Conservation (phyloP, 2,113 vertebrate species). For the Dendropsophus ebraccatus region DNA sequence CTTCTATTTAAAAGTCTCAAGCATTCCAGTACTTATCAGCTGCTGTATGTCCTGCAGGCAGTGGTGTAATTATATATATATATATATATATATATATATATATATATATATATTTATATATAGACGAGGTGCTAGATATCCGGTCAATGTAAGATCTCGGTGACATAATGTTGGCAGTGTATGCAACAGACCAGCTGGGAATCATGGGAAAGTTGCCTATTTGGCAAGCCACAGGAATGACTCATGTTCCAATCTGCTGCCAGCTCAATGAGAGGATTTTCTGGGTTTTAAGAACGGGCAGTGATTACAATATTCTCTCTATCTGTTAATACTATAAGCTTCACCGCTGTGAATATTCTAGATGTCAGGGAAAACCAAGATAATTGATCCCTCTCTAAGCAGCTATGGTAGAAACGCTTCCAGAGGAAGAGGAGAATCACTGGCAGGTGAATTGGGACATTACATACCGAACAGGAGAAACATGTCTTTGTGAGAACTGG, state of each 20-base stretch:
- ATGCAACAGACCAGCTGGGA: conserved; percentile 11
- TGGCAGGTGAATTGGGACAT: conserved; percentile 6
- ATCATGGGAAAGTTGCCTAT: conserved; percentile 29
- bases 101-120: too few species aligned
- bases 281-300: conserved; percentile 31
- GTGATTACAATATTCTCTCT: conserved; percentile 19
- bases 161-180: conserved; percentile 24
- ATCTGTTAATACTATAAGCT: conserved; percentile 33
- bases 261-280: conserved; percentile 18
- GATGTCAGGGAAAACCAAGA: conserved; percentile 9
- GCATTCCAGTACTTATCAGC: too few species aligned
- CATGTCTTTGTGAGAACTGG: conserved; percentile 8
- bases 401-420: not conserved
- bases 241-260: conserved; percentile 9
- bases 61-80: too few species aligned
- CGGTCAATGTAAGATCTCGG: not conserved
- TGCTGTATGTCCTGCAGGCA: too few species aligned
- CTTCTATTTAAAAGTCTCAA: too few species aligned
- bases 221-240: conserved; percentile 25
- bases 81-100: too few species aligned
- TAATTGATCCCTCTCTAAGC: not conserved
- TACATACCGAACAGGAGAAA: not conserved
- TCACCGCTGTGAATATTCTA: conserved; percentile 14
- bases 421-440: not conserved
- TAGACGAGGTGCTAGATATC: not conserved